Conservation (phyloP, 2,113 vertebrate species). For the Coryphaenoides rupestris region DNA sequence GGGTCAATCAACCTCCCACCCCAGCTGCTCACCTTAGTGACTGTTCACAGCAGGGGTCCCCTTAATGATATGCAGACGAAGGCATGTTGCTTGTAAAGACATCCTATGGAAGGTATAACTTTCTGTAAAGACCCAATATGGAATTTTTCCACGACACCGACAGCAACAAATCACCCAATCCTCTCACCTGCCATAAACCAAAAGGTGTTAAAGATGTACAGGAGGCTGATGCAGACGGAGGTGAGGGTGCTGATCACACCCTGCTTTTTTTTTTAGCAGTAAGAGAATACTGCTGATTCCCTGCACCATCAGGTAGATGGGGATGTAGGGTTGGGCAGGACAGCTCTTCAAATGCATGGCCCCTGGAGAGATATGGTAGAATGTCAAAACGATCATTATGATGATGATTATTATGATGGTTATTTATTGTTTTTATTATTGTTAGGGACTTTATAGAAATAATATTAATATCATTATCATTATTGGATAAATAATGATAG, state of each 20-base stretch:
- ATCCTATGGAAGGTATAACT: too few species aligned
- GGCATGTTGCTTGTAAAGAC: too few species aligned
- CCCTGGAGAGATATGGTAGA: slow-evolving; percentile 24
- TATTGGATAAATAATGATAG: neutral
- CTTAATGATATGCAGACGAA: too few species aligned
- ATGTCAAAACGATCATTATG: neutral
- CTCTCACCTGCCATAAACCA: slow-evolving; percentile 59
- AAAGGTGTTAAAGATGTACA: slow-evolving; percentile 49
- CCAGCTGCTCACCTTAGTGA: too few species aligned
- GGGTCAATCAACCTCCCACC: too few species aligned
- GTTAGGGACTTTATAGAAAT: too few species aligned
- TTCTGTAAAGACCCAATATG: too few species aligned
- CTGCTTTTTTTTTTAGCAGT: neutral
- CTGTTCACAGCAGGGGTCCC: too few species aligned
- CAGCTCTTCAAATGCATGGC: slow-evolving; percentile 29
- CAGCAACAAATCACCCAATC: too few species aligned
- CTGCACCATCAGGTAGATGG: slow-evolving; percentile 57
- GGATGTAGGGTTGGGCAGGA: slow-evolving; percentile 44
- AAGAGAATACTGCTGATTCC: slow-evolving; percentile 37
- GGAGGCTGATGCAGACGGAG: neutral
- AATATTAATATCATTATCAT: neutral
- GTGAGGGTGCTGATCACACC: neutral
- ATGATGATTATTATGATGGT: too few species aligned
- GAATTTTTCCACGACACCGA: too few species aligned
- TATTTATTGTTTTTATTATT: too few species aligned